phyloP scores from a whole-genome alignment of 2,797 vertebrate species.

The Argentina silus region DNA sequence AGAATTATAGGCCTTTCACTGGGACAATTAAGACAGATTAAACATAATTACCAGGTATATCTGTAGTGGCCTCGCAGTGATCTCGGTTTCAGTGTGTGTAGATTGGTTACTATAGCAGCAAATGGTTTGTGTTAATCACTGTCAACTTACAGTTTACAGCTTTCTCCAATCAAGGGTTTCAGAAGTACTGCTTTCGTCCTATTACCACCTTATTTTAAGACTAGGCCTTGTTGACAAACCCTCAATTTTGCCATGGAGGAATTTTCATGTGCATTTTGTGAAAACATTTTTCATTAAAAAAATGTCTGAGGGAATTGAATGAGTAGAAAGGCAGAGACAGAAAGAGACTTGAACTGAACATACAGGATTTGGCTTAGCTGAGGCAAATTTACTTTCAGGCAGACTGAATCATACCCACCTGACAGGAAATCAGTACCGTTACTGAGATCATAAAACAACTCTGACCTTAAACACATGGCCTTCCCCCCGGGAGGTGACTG shows the following conservation, averaged over 20 bases:
- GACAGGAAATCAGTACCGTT: constrained; percentile 51
- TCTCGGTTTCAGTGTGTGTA: constrained; percentile 49
- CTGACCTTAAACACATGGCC: constrained; percentile 55
- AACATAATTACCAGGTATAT: constrained; percentile 68
- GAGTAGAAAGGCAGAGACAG: constrained; percentile 31
- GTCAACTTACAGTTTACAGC: constrained; percentile 70
- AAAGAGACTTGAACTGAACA: constrained; percentile 14
- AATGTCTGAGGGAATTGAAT: constrained; percentile 29
- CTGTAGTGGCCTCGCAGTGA: constrained; percentile 33
- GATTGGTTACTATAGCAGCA: constrained; percentile 71
- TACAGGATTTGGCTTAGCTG: neutral
- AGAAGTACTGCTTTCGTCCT: constrained; percentile 58
- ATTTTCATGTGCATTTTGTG: constrained; percentile 56
- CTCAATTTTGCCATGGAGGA: constrained; percentile 61
- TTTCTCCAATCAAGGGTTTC: constrained; percentile 72
- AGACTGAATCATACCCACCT: constrained; percentile 40
- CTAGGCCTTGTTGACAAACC: constrained; percentile 51
- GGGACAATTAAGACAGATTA: constrained; percentile 65
- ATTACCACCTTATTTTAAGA: constrained; percentile 68
- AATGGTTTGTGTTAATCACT: constrained; percentile 73
- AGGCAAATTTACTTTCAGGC: constrained; percentile 26
- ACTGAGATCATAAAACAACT: constrained; percentile 48
- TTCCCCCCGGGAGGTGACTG: constrained; percentile 34
- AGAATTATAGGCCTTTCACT: constrained; percentile 59
- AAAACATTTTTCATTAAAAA: constrained; percentile 26